Percentiles rank a stretch among this genome's conserved stretches.
These are phyloP conservation scores for Abrostola triplasia DNA, from an alignment of 2,888 invertebrate genomes.

Conservation along the genomic window DNA sequence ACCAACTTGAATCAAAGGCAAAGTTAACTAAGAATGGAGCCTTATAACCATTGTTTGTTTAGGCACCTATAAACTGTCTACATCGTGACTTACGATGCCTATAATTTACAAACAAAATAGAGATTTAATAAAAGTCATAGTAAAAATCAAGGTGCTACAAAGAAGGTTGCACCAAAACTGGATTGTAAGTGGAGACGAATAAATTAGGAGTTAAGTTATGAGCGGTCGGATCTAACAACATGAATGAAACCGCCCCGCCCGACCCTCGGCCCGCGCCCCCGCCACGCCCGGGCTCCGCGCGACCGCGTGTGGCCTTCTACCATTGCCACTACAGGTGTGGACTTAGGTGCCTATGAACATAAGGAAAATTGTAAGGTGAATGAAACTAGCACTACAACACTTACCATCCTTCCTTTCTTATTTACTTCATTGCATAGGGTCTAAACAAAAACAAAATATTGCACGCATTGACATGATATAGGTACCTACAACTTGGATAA, in stretches of 20 bases:
- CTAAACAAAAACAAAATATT: not conserved
- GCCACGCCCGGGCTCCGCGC: conserved; percentile 54
- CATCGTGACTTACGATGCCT: conserved; percentile 1
- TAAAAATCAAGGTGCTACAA: conserved; percentile 77
- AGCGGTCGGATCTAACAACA: conserved; percentile 87
- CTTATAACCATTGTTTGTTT: not conserved
- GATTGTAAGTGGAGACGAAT: conserved; percentile 79
- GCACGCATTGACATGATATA: not conserved
- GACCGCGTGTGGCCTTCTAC: conserved; percentile 84
- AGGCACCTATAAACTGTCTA: conserved; percentile 2
- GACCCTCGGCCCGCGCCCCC: conserved; percentile 60
- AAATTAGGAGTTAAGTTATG: conserved; percentile 88
- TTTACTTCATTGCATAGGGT: no score
- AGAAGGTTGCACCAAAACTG: conserved; percentile 76
- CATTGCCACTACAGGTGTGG: conserved; percentile 74
- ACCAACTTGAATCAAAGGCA: no score
- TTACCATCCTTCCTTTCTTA: not conserved
- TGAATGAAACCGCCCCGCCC: conserved; percentile 84
- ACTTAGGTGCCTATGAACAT: conserved; percentile 55
- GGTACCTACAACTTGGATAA: not conserved
- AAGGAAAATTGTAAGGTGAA: conserved; percentile 15
- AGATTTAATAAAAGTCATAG: conserved; percentile 50
- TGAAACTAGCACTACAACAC: not conserved
- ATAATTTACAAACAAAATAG: conserved; percentile 33
- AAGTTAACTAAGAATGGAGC: not conserved